phyloP scores from a whole-genome alignment of 1,140 invertebrate genomes.

The Habropoda laboriosa region DNA sequence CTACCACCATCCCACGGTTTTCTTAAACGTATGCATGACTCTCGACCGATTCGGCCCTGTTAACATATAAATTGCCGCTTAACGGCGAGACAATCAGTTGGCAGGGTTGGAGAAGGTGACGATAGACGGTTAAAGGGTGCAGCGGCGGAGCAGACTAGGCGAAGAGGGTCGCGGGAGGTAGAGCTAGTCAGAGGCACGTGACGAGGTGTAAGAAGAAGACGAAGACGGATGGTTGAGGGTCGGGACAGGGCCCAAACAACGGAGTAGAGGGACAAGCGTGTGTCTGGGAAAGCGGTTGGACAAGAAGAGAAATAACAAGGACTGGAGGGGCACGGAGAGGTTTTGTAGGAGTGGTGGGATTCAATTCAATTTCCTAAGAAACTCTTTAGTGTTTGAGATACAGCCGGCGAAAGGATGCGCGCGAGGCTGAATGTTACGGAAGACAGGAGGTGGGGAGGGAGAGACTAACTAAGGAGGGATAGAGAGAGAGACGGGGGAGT shows the following conservation, averaged over 20 bases:
- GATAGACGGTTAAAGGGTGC: constrained; percentile 27
- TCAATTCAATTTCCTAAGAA: constrained; percentile 78
- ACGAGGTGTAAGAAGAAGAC: constrained; percentile 4
- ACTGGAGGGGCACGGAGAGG: background rate
- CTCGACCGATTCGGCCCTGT: constrained; percentile 72
- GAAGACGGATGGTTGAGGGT: constrained; percentile 33
- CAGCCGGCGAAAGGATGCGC: constrained; percentile 71
- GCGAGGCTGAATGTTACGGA: constrained; percentile 57
- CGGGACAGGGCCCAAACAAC: constrained; percentile 22
- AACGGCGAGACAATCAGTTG: constrained; percentile 73
- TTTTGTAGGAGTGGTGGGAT: constrained; percentile 53
- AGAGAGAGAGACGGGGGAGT: background rate
- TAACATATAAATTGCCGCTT: constrained; percentile 79
- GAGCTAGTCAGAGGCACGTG: background rate
- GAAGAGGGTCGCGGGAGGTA: no score
- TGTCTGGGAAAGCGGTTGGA: background rate
- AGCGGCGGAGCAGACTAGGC: no score
- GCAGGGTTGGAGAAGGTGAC: constrained; percentile 46
- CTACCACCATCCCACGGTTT: background rate
- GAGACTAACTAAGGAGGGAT: constrained; percentile 4
- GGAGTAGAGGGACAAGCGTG: background rate
- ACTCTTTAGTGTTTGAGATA: constrained; percentile 76
- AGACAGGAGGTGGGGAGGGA: background rate
- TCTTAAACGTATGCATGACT: constrained; percentile 73
- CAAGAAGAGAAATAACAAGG: constrained; percentile 37